phyloP scores from a whole-genome alignment of 2,797 vertebrate species.

The Anniella stebbinsi region DNA sequence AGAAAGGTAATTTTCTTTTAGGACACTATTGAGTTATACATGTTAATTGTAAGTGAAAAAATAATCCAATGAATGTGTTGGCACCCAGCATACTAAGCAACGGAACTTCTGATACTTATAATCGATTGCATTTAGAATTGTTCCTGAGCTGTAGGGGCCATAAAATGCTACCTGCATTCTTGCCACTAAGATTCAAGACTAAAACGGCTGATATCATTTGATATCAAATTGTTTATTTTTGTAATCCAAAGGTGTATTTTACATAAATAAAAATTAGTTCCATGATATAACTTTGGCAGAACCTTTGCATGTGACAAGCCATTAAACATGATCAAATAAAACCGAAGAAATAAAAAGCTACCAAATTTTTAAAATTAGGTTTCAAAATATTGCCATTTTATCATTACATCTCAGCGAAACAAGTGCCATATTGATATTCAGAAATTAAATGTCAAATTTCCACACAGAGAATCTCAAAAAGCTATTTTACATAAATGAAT shows the following conservation, averaged over 20 bases:
- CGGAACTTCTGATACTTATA: background rate
- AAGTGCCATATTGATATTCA: slow-evolving; percentile 26
- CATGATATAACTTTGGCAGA: background rate
- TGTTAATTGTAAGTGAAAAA: slow-evolving; percentile 4
- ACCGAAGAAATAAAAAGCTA: background rate
- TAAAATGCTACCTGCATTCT: background rate
- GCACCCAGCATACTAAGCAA: background rate
- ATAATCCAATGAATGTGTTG: background rate
- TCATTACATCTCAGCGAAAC: slow-evolving; percentile 2
- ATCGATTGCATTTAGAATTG: background rate
- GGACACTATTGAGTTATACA: background rate
- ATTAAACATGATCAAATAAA: background rate
- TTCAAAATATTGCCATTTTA: background rate
- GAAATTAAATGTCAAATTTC: slow-evolving; percentile 1
- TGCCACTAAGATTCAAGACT: background rate
- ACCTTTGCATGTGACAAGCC: background rate
- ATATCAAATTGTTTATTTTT: background rate
- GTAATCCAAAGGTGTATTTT: background rate
- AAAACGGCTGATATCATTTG: background rate
- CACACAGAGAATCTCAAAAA: background rate
- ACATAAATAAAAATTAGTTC: background rate
- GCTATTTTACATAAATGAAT: background rate
- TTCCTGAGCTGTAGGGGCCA: background rate
- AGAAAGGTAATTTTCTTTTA: background rate
- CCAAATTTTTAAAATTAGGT: no score